Evolutionary conservation across 2,113 vertebrate species (phyloP).

Genomic region (Spea multiplicata): DNA sequence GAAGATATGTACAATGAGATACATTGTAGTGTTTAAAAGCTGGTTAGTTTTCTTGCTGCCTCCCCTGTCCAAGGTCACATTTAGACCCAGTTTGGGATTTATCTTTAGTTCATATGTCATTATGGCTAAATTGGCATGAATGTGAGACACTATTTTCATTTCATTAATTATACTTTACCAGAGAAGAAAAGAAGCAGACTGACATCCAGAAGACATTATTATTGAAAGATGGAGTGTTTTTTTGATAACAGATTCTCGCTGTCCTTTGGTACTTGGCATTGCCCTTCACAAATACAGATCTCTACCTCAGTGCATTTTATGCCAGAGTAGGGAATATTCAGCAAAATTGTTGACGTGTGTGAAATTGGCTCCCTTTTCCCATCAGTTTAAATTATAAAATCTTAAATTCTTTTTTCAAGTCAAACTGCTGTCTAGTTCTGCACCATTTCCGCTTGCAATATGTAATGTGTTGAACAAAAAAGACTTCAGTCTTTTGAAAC

Average conservation of each 20-base stretch:
- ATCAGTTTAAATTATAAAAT: constrained; percentile 18
- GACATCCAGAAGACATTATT: constrained; percentile 25
- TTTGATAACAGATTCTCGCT: constrained; percentile 26
- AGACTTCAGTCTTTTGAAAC: neutral
- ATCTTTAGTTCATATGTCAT: constrained; percentile 29
- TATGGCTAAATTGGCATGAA: constrained; percentile 24
- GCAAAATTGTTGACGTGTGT: constrained; percentile 33
- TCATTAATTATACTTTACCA: constrained; percentile 26
- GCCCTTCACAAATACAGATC: constrained; percentile 26
- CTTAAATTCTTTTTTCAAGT: constrained; percentile 5
- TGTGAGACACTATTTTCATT: constrained; percentile 17
- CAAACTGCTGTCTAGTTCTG: constrained; percentile 16
- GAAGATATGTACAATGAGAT: too few relatives aligned
- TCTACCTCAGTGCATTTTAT: constrained; percentile 35
- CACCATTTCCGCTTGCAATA: constrained; percentile 10
- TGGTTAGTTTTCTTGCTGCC: neutral
- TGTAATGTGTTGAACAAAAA: neutral
- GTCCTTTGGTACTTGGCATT: constrained; percentile 22
- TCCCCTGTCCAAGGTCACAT: constrained; percentile 6
- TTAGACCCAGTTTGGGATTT: constrained; percentile 9
- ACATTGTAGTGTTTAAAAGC: constrained; percentile 1
- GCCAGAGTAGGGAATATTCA: constrained; percentile 16
- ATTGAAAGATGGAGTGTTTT: constrained; percentile 23
- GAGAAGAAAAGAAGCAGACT: constrained; percentile 28
- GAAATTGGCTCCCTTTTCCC: neutral